Evolutionary conservation across 1,140 invertebrate species (phyloP).

Genomic region (Drosophila sechellia): DNA sequence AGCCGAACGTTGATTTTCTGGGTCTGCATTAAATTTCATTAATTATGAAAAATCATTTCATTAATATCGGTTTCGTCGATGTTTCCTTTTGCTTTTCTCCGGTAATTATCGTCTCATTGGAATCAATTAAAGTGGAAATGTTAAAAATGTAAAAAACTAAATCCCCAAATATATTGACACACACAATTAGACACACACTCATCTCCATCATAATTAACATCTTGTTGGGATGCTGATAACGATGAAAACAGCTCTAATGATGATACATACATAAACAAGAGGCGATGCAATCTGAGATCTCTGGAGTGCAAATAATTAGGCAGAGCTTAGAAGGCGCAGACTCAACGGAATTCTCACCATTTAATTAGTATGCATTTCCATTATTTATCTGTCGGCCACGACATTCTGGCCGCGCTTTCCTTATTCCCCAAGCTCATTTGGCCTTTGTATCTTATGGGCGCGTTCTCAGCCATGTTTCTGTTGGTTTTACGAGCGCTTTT

Average conservation of each 20-base stretch:
- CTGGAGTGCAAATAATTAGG: constrained; percentile 58
- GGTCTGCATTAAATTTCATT: constrained; percentile 69
- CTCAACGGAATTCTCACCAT: constrained; percentile 63
- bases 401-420: constrained; percentile 38
- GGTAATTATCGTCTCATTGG: constrained; percentile 44
- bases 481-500: constrained; percentile 65
- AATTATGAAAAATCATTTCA: constrained; percentile 75
- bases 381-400: constrained; percentile 66
- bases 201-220: constrained; percentile 32
- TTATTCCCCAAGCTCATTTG: constrained; percentile 38
- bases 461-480: constrained; percentile 61
- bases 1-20: constrained; percentile 47
- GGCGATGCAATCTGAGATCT: constrained; percentile 26
- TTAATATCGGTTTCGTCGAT: constrained; percentile 66
- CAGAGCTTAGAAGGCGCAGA: constrained; percentile 11
- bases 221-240: constrained; percentile 34
- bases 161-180: constrained; percentile 52
- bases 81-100: constrained; percentile 6
- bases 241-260: constrained; percentile 40
- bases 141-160: constrained; percentile 4
- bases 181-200: constrained; percentile 51
- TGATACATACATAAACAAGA: constrained; percentile 24
- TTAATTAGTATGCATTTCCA: constrained; percentile 71
- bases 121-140: constrained; percentile 42
- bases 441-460: constrained; percentile 50